Percentiles rank a stretch among this genome's conserved stretches.
These are phyloP conservation scores for Ommatoiulus sabulosus DNA, from an alignment of 2,888 invertebrate genomes.

Conservation along the genomic window DNA sequence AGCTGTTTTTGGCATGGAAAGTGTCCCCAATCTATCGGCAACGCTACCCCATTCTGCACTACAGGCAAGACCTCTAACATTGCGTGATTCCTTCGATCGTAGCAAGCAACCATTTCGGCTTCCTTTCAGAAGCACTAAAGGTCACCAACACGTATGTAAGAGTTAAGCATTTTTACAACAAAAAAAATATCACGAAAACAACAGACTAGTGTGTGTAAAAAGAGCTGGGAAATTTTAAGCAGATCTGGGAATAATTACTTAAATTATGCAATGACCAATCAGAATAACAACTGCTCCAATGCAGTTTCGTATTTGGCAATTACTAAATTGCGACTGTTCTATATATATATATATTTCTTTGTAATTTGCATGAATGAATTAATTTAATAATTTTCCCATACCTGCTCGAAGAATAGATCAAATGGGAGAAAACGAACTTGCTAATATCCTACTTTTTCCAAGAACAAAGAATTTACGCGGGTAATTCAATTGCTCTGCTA, in stretches of 20 bases:
- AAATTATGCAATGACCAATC: background rate
- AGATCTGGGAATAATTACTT: background rate
- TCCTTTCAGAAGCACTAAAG: constrained; percentile 26
- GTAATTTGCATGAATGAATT: too few relatives aligned
- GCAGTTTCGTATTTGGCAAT: background rate
- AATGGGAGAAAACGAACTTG: background rate
- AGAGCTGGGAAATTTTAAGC: background rate
- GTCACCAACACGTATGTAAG: constrained; percentile 29
- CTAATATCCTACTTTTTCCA: background rate
- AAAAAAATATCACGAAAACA: background rate
- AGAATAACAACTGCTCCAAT: background rate
- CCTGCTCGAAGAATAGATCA: background rate
- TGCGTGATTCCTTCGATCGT: background rate
- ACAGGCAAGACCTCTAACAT: background rate
- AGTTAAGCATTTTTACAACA: constrained; percentile 9
- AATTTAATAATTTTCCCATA: background rate
- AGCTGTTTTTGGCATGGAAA: too few relatives aligned
- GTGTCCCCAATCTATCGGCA: too few relatives aligned
- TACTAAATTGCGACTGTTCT: background rate
- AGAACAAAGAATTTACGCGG: background rate
- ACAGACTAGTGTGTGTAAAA: background rate
- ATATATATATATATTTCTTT: too few relatives aligned
- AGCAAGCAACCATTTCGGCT: constrained; percentile 7
- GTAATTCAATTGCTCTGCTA: background rate
- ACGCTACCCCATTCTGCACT: background rate